Conservation (phyloP, 2,113 vertebrate genomes). For the Sus scrofa region T2T-Sscrofa CM000826.6:81501501-81502000, state of each 20-base stretch:
- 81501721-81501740: background rate
- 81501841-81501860: conserved; percentile 68
- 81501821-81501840: conserved; percentile 77
- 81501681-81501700: background rate
- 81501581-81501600: background rate
- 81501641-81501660: background rate
- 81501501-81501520: conserved; percentile 35
- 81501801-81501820: conserved; percentile 80
- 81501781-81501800: conserved; percentile 71
- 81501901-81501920: conserved; percentile 42
- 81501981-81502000: background rate
- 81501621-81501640: background rate
- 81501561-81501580: background rate
- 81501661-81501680: background rate
- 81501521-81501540: background rate
- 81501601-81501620: background rate
- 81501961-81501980: background rate
- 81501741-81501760: conserved; percentile 47
- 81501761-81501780: conserved; percentile 68
- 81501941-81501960: conserved; percentile 29
- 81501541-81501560: background rate
- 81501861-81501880: conserved; percentile 65
- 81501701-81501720: background rate
- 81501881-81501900: conserved; percentile 67
- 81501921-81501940: conserved; percentile 53